phyloP scores from a whole-genome alignment of 2,888 invertebrate genomes.

The Pseudococcus jackbeardsleyi region DNA sequence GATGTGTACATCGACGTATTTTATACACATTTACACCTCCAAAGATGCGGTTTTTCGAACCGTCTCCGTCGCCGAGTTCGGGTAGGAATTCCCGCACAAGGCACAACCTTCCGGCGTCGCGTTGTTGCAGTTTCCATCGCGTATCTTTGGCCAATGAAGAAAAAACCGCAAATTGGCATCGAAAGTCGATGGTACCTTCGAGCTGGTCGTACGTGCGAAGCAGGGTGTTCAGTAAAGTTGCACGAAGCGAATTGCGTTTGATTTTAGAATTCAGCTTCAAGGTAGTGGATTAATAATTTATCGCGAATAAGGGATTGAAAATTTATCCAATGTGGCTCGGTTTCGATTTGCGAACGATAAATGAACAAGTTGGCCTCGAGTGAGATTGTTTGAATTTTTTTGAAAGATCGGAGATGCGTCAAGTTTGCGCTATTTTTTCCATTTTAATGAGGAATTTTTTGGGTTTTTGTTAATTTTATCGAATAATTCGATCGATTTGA shows the following conservation, averaged over 20 bases:
- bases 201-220: not conserved
- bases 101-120: conserved; percentile 18
- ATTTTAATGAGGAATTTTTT: too few species aligned
- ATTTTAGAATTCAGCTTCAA: not conserved
- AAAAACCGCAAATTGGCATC: conserved; percentile 49
- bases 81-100: conserved; percentile 25
- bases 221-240: not conserved
- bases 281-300: not conserved
- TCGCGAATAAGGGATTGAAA: conserved; percentile 2
- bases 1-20: not conserved
- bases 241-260: not conserved
- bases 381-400: not conserved
- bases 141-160: not conserved
- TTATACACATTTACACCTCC: too few species aligned
- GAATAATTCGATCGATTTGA: too few species aligned
- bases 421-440: too few species aligned
- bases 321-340: not conserved
- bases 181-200: conserved; percentile 35
- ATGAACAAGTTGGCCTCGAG: not conserved
- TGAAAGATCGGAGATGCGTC: not conserved
- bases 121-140: conserved; percentile 20
- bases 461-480: too few species aligned
- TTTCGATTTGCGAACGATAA: not conserved
- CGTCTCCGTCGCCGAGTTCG: not conserved
- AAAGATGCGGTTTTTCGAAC: not conserved